Evolutionary conservation across 2,888 invertebrate genomes (phyloP), one percentile per base, ranked within the genome.

Genomic region (Leucoma salicis): DNA sequence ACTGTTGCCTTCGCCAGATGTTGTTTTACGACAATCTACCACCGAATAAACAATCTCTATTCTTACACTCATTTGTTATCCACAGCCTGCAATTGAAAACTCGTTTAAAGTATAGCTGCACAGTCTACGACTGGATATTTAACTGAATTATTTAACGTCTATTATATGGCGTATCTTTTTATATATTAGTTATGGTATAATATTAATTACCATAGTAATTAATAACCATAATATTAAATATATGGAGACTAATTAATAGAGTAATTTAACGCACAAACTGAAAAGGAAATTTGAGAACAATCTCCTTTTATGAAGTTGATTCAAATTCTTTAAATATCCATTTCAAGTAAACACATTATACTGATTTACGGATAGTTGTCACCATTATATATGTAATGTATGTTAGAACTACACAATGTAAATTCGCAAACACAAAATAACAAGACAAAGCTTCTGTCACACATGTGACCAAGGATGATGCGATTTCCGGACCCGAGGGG

Each of bases 1-100:
- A 80, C 70, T 75, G 70, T 77, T 82, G 78, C 84, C 82, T 82
- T 76, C 80, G 75, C 85, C 86, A 88, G 83, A 87, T 87, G 87
- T 82, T 84, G 76, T 77, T 83, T 85, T 82, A 86, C 80, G 83
- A 83, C 82, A 76, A 73, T 76, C 76, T 67, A 65, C 75, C 75
- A 70, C 70, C 66, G 71, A 78, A 79, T 75, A 79, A 83, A 79
- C 81, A 76, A 74, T 71, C 69, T 64, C 43, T 65, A 59, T 62
- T 73, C 69, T 74, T 64, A 63, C 66, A 64, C 63, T 59, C 54
- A 65, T 63, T 60, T 61, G 49, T 42, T 41, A 40, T 42, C 25
- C 39, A 16, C 14, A 25, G 49, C 39, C 40, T 34, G 40, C 25
- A 32, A 54, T 51, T 45, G 35, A 2, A 21, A 21, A 4, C 21